Evolutionary conservation across 1,140 invertebrate genomes (phyloP), one percentile per base, ranked within the genome.

Genomic region (Teleogryllus occipitalis): DNA sequence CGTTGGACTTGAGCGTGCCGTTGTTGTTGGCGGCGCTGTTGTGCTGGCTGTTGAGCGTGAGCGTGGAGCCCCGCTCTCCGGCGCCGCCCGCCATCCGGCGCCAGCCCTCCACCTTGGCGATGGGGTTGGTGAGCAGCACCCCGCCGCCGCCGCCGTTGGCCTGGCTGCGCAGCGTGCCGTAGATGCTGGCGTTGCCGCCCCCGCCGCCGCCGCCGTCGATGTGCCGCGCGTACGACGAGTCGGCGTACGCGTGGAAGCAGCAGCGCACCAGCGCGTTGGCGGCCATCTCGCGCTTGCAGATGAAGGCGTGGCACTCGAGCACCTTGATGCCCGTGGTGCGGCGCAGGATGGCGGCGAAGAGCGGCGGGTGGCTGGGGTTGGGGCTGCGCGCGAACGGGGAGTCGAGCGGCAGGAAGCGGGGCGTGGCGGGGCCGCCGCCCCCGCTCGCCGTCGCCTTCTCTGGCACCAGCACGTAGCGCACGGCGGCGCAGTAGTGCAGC

Each of bases 271-370:
- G 89, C 80, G 96, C 96, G 85, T 98, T 98, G 54, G 96, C 96
- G 8, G 96, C 96, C 85, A 96, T 95, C 87, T 97, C 96, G 75
- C 96, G 91, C 83, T 97, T 97, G 87, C 97, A 99, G 83, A 99
- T 97, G 86, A 99, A 99, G 47, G 97, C 97, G 88, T 99, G 98
- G 89, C 98, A 99, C 88, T 99, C 98, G 14, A 99, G 89, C 18
- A 99, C 97, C 88, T 99, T 99, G 82, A 99, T 98, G n/a, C 98
- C 98, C 10, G 95, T 95, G 7, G 97, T 98, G 73, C 98, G 90
- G 48, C 98, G 90, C 74, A 99, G 88, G 76, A 99, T 98, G 79
- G 97, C 97, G 48, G 98, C 97, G 87, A 99, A 99, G 74, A 99
- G 90, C 10, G 98, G 98, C 72, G 98, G 98, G 95, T 96, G 94